A percentile compares a stretch with the other conserved stretches of the same genome.
phyloP scores from a whole-genome alignment of 2,797 vertebrate species.

The Choloepus didactylus region DNA sequence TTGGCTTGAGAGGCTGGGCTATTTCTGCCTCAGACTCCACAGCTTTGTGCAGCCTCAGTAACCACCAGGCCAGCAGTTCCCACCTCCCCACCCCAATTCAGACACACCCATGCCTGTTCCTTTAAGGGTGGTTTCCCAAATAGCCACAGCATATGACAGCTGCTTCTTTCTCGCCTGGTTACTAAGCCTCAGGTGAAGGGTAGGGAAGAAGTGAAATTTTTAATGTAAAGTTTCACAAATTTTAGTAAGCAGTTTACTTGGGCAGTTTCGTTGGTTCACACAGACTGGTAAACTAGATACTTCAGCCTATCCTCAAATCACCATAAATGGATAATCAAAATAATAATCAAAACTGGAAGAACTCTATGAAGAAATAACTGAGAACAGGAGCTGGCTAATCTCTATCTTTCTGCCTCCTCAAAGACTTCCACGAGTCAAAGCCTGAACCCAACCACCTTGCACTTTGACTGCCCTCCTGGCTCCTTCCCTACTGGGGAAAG shows the following conservation, averaged over 20 bases:
- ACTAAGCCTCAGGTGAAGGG: neutral
- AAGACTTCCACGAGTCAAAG: neutral
- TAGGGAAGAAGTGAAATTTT: neutral
- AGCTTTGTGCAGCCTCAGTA: neutral
- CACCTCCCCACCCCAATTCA: neutral
- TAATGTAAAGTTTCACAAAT: neutral
- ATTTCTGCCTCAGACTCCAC: no score
- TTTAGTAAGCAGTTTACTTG: neutral
- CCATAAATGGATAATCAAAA: neutral
- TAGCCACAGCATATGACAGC: neutral
- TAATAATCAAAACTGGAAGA: neutral
- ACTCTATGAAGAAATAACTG: neutral
- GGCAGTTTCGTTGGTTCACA: neutral
- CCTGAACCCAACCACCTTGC: neutral
- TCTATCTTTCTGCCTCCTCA: neutral
- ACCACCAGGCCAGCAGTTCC: neutral
- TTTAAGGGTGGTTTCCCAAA: neutral
- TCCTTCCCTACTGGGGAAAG: accelerated
- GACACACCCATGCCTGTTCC: accelerated
- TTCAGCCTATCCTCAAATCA: neutral
- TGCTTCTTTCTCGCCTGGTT: neutral
- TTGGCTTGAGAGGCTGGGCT: neutral
- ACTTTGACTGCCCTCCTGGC: accelerated
- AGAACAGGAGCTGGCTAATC: neutral
- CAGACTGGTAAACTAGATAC: neutral